Percentiles rank a stretch among this genome's conserved stretches.
Evolutionary conservation across 2,888 invertebrate genomes (phyloP).

Genomic region (Cheiracanthium punctorium): DNA sequence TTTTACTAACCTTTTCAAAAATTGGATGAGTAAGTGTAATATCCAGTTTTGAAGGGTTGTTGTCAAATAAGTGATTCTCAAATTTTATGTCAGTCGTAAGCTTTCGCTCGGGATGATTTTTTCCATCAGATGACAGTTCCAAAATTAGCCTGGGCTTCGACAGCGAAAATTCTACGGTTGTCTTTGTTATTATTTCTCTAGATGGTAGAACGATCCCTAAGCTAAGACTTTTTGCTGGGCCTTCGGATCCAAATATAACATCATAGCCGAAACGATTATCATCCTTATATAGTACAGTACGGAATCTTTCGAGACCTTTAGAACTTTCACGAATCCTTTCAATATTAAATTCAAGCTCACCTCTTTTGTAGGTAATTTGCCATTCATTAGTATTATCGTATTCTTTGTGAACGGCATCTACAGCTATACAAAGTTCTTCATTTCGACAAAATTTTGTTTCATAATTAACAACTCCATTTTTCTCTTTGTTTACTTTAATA

Average conservation of each 20-base stretch:
- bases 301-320: slow-evolving; percentile 24
- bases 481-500: slow-evolving; percentile 38
- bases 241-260: slow-evolving; percentile 40
- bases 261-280: slow-evolving; percentile 61
- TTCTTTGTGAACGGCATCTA: slow-evolving; percentile 44
- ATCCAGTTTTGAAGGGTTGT: slow-evolving; percentile 43
- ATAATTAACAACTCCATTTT: slow-evolving; percentile 41
- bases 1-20: slow-evolving; percentile 47
- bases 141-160: slow-evolving; percentile 41
- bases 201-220: slow-evolving; percentile 52
- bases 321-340: slow-evolving; percentile 33
- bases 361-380: slow-evolving; percentile 42
- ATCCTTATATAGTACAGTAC: slow-evolving; percentile 51
- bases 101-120: slow-evolving; percentile 44
- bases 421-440: slow-evolving; percentile 37
- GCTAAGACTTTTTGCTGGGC: slow-evolving; percentile 8
- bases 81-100: slow-evolving; percentile 31
- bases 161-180: slow-evolving; percentile 27
- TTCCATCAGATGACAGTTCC: slow-evolving; percentile 34
- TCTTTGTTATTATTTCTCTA: slow-evolving; percentile 46
- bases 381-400: slow-evolving; percentile 32
- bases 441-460: slow-evolving; percentile 53
- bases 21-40: slow-evolving; percentile 38
- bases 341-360: slow-evolving; percentile 35
- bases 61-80: slow-evolving; percentile 49